These are phyloP conservation scores for Caranx melampygus DNA, from an alignment of 2,113 vertebrate genomes.

Conservation along the genomic window DNA sequence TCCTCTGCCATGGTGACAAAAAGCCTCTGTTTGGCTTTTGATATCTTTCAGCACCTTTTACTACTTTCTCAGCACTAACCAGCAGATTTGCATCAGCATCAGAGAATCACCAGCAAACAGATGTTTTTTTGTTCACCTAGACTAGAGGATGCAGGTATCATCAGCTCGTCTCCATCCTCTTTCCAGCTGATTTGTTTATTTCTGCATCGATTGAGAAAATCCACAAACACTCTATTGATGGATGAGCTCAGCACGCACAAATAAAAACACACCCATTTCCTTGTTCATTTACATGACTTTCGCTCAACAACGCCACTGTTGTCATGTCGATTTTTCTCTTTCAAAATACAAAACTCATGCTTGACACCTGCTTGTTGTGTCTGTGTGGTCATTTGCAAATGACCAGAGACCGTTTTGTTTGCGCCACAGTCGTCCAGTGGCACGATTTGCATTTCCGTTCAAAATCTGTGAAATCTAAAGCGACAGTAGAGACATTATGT, in stretches of 20 bases:
- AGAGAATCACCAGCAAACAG: slow-evolving; percentile 1
- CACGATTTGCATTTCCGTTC: slow-evolving; percentile 62
- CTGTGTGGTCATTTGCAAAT: slow-evolving; percentile 55
- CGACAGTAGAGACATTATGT: slow-evolving; percentile 42
- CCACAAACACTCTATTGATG: slow-evolving; percentile 68
- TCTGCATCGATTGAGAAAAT: slow-evolving; percentile 26
- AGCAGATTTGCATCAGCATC: slow-evolving; percentile 58
- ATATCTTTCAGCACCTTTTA: slow-evolving; percentile 3
- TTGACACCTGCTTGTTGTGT: slow-evolving; percentile 9
- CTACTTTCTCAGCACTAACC: slow-evolving; percentile 13
- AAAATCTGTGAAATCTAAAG: slow-evolving; percentile 62
- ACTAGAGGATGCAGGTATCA: slow-evolving; percentile 23
- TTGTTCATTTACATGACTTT: slow-evolving; percentile 76
- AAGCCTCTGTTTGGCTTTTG: neutral
- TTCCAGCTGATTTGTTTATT: slow-evolving; percentile 74
- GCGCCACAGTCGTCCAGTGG: neutral
- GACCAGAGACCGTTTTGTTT: slow-evolving; percentile 51
- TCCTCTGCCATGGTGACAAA: neutral
- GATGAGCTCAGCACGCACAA: neutral
- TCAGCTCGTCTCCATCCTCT: slow-evolving; percentile 3
- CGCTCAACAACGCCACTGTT: slow-evolving; percentile 52
- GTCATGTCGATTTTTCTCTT: slow-evolving; percentile 2
- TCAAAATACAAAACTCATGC: neutral
- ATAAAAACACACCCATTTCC: slow-evolving; percentile 61
- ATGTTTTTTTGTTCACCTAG: slow-evolving; percentile 20